Conservation (phyloP, 2,113 vertebrate genomes). For the Trochalopteron elliotii region DNA sequence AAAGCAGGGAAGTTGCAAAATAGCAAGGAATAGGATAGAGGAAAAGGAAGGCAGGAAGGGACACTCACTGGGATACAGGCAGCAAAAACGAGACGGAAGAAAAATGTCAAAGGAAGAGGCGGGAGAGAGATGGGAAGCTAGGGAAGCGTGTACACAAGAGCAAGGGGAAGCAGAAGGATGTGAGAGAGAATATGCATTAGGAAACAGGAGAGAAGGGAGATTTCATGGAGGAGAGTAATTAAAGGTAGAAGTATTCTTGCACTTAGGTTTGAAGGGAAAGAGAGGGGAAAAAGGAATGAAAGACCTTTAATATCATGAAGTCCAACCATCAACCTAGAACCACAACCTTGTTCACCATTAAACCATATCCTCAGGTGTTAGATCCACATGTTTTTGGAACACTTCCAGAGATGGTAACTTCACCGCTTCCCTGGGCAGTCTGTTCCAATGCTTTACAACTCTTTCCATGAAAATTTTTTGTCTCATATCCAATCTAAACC, state of each 20-base stretch:
- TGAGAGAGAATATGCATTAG: neutral
- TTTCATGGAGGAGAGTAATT: neutral
- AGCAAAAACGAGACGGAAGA: neutral
- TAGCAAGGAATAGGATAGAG: neutral
- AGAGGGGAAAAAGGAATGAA: neutral
- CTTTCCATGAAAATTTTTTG: neutral
- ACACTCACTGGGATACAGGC: neutral
- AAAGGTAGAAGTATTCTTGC: neutral
- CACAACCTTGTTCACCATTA: neutral
- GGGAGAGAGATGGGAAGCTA: neutral
- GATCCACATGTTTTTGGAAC: neutral
- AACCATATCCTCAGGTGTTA: neutral
- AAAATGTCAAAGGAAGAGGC: neutral
- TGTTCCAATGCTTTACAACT: neutral
- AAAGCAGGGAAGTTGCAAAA: neutral
- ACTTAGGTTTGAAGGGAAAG: neutral
- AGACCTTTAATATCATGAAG: neutral
- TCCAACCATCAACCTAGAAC: neutral
- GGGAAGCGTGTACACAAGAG: rapidly evolving
- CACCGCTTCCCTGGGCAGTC: neutral
- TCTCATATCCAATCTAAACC: neutral
- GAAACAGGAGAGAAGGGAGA: neutral
- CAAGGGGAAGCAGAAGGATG: neutral
- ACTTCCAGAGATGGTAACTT: neutral
- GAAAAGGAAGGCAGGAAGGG: neutral